These are phyloP conservation scores for Varecia variegata DNA, from an alignment of 2,797 vertebrate genomes.

Conservation along the genomic window DNA sequence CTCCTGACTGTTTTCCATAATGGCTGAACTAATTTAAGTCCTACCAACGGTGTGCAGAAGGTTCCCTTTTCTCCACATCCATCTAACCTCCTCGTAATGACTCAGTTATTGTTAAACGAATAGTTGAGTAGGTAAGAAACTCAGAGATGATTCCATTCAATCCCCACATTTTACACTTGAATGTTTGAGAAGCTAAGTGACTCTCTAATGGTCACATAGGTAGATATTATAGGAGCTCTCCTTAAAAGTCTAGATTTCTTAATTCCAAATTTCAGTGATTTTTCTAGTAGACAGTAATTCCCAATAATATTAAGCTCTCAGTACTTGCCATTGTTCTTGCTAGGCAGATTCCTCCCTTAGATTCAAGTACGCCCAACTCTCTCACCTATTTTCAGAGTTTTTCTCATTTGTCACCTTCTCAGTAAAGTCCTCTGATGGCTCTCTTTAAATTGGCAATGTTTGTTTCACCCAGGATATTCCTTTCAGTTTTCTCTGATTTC, in stretches of 20 bases:
- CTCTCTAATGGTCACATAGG: neutral
- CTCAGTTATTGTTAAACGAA: neutral
- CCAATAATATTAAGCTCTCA: neutral
- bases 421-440: neutral
- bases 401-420: neutral
- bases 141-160: neutral
- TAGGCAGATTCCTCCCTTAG: neutral
- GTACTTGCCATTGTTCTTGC: neutral
- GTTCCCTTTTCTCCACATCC: neutral
- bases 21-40: neutral
- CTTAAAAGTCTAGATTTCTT: neutral
- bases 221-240: neutral
- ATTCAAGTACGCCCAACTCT: neutral
- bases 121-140: neutral
- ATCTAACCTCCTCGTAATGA: neutral
- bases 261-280: neutral
- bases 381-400: neutral
- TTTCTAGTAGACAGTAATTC: neutral
- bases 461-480: neutral
- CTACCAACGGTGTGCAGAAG: no score
- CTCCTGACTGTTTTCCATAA: neutral
- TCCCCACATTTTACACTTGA: neutral
- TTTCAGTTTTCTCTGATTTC: neutral
- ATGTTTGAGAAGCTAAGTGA: neutral
- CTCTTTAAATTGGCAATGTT: neutral